Evolutionary conservation across 2,888 invertebrate species (phyloP).

Genomic region (Epinotia brunnichana): DNA sequence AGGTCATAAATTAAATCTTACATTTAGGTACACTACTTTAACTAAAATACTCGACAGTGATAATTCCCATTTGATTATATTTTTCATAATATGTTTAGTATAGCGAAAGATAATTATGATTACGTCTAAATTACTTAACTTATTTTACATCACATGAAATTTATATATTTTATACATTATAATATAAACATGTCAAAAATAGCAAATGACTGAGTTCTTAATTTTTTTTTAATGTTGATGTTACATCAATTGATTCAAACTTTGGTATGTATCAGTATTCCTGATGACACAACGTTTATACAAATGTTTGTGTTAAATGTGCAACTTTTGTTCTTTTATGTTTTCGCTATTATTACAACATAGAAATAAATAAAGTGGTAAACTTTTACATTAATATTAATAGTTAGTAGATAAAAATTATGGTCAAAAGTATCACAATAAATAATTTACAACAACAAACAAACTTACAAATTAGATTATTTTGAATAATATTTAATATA

Average conservation of each 20-base stretch:
- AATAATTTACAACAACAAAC: constrained; percentile 20
- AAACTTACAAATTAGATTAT: background rate
- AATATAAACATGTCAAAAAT: background rate
- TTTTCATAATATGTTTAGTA: background rate
- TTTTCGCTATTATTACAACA: no score
- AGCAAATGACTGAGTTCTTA: background rate
- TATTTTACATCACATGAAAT: constrained; percentile 10
- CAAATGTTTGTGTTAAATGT: background rate
- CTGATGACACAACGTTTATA: background rate
- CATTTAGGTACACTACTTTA: background rate
- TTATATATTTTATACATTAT: constrained; percentile 5
- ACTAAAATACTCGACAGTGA: background rate
- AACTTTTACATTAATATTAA: background rate
- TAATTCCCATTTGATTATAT: background rate
- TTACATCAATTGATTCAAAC: background rate
- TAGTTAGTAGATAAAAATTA: background rate
- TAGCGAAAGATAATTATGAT: background rate
- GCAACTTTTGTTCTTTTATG: background rate
- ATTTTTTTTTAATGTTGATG: background rate
- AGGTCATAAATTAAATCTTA: background rate
- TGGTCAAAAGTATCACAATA: background rate
- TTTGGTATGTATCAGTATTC: background rate
- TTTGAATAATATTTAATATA: background rate
- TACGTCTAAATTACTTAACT: background rate
- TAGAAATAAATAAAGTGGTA: no score